Conservation (phyloP, 2,888 invertebrate species). For the Drosophila heteroneura region DNA sequence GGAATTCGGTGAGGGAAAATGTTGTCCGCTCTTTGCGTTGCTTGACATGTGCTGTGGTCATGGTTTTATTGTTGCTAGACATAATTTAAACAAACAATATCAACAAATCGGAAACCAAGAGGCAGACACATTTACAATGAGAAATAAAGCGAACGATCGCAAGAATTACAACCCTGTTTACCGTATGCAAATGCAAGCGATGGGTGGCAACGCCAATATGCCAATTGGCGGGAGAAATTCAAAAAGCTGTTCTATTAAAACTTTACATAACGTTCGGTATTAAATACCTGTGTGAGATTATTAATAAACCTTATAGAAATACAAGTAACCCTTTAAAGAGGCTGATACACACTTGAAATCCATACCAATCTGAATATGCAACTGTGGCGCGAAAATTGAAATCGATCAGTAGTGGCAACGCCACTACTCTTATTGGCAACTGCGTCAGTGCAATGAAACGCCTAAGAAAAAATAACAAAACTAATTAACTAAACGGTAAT, state of each 20-base stretch:
- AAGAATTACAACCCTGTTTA: conserved; percentile 12
- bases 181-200: not conserved
- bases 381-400: not conserved
- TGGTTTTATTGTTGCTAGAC: conserved; percentile 4
- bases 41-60: not conserved
- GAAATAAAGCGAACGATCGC: not conserved
- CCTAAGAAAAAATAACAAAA: not conserved
- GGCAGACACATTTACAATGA: not conserved
- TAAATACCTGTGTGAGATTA: not conserved
- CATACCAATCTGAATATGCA: not conserved
- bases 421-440: not conserved
- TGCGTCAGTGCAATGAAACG: not conserved
- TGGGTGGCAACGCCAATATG: conserved; percentile 10
- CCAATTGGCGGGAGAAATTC: not conserved
- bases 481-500: not conserved
- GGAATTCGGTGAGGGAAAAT: conserved; percentile 14
- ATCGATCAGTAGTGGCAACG: not conserved
- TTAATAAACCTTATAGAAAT: not conserved
- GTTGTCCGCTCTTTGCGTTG: conserved; percentile 6
- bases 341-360: not conserved
- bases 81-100: conserved; percentile 14
- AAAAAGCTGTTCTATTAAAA: not conserved
- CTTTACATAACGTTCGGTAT: not conserved
- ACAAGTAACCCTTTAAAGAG: not conserved
- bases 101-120: not conserved